Evolutionary conservation across 2,888 invertebrate genomes (phyloP), one percentile per base, ranked within the genome.

Genomic region (Temnothorax unifasciatus): DNA sequence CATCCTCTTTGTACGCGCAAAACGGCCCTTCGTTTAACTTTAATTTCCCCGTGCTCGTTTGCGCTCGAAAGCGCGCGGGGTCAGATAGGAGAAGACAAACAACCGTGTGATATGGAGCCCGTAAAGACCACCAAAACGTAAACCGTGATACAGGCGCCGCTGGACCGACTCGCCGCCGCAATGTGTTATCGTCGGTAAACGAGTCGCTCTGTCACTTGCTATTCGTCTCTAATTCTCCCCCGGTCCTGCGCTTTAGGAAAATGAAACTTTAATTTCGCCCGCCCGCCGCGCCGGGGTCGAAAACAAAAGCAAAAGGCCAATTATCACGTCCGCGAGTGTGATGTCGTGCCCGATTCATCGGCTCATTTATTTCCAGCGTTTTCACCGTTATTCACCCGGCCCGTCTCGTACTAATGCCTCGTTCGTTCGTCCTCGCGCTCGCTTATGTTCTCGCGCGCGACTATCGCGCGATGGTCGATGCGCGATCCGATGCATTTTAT

Each of bases 91-190:
- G 86, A 86, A 89, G 89, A 89, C 85, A 88, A 89, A 89, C 86
- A 89, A 59, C 89, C 85, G 82, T 61, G 85, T 74, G 89, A 89
- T 85, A 88, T 85, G 88, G 85, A 87, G 86, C 68, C 85, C 86
- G 89, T 85, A 85, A 89, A 86, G 89, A 88, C 84, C 90, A 81
- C 82, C 87, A 89, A 88, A 89, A 89, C 89, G 90, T 86, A 89
- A 89, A 88, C 90, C 88, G 88, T 90, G 89, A 90, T 88, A 88
- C 90, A 90, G 89, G 88, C 89, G 89, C 90, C 89, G 89, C 88
- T 85, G 89, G 85, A 89, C 88, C 88, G 85, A 87, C 86, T 86
- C 85, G 90, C 86, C 88, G 89, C 89, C 89, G 88, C 90, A 90
- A 90, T 90, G 87, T 90, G 89, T 90, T 90, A 90, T 90, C 90